These are phyloP conservation scores for Octonoba sinensis DNA, from an alignment of 2,888 invertebrate species.

Conservation along the genomic window DNA sequence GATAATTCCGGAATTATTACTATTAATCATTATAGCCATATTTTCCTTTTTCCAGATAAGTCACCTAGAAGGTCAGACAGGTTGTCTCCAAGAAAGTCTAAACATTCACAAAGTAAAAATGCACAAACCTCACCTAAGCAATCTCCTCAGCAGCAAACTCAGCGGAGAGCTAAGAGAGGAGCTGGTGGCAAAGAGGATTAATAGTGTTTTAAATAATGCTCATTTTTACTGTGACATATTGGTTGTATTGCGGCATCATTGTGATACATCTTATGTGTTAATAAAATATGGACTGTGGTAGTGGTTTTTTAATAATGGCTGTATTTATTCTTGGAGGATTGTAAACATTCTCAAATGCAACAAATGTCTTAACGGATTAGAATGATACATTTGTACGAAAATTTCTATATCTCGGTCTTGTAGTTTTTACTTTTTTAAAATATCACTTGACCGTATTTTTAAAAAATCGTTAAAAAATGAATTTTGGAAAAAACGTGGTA, in stretches of 20 bases:
- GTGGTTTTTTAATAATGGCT: slow-evolving; percentile 9
- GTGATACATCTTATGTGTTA: slow-evolving; percentile 25
- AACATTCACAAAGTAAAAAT: slow-evolving; percentile 18
- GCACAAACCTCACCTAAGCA: slow-evolving; percentile 29
- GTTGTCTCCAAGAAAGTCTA: slow-evolving; percentile 29
- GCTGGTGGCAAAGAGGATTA: slow-evolving; percentile 28
- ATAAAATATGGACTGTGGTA: slow-evolving; percentile 29
- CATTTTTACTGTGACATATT: slow-evolving; percentile 2
- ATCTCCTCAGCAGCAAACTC: slow-evolving; percentile 26
- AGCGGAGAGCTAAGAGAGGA: slow-evolving; percentile 39
- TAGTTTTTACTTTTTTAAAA: too few relatives aligned
- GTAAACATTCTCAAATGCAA: too few relatives aligned
- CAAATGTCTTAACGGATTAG: too few relatives aligned
- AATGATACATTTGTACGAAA: too few relatives aligned
- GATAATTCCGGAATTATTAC: too few relatives aligned
- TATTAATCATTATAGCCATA: too few relatives aligned
- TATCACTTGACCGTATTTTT: too few relatives aligned
- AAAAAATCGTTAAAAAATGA: too few relatives aligned
- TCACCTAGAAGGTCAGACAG: slow-evolving; percentile 31
- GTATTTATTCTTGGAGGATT: too few relatives aligned
- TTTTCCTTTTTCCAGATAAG: slow-evolving; percentile 22
- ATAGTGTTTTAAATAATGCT: slow-evolving; percentile 16
- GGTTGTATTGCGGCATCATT: slow-evolving; percentile 17
- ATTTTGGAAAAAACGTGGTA: too few relatives aligned
- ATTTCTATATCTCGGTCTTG: too few relatives aligned